Base-by-base conservation (phyloP, 2,888 invertebrate species). In the Phania funesta region DNA sequence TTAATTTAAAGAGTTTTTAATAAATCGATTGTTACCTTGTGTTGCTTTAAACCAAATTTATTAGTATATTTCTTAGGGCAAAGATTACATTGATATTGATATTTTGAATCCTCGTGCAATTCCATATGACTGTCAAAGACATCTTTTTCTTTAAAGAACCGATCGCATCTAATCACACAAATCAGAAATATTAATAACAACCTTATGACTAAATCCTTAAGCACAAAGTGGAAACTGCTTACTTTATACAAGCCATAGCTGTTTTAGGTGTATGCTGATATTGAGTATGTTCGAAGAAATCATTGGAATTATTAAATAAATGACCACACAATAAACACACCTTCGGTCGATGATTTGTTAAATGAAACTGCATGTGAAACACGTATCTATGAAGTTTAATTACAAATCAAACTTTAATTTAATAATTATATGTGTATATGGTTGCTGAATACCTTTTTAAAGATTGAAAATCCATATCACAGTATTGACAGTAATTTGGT, bases 351-450 rank as follows among this genome's bases (percentile, higher is more conserved):
- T 87, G 88, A 13, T 87, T 87, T 26, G 87, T 87, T 73, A 90
- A 80, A 84, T 90, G 90, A 54, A 90, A 90, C 84, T 90, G 91
- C 78, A 88, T 87, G 54, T 90, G 90, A 73, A 91, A 90, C 7
- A 89, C 87, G 32, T 87, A 91, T 48, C 90, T 91, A 32, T 32
- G 0, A 50, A 38, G 20, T 50, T 32, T 20, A 56, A 6, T 41
- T 16, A 1, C 3, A 6, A 35, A 11, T 3, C 2, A 38, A 38
- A 38, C n/a, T n/a, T 38, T 2, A n/a, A 16, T 3, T 6, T 2
- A 16, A 44, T n/a, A 18, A 44, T 16, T 16, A 44, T 18, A 7
- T 29, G 7, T 44, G 4, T 18, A 16, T 3, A 44, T 16, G 4
- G 11, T n/a, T 35, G 2, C 11, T n/a, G 18, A 46, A 32, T 60